phyloP scores from a whole-genome alignment of 2,797 vertebrate genomes.

The Lophotriccus pileatus region DNA sequence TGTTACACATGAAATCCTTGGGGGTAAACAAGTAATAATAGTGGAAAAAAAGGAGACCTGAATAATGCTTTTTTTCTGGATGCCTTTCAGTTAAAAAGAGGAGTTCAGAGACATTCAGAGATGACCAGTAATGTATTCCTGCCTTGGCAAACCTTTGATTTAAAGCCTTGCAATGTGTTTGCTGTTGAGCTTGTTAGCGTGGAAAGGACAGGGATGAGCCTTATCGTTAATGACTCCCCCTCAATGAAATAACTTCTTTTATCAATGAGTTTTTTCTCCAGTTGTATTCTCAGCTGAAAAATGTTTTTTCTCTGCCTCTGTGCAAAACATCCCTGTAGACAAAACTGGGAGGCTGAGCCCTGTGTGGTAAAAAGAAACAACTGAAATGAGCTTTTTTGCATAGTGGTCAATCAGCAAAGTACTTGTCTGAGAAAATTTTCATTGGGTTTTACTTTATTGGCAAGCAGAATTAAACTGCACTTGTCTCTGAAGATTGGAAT shows the following conservation, averaged over 20 bases:
- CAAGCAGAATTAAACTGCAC: not conserved
- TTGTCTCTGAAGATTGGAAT: not conserved
- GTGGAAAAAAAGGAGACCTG: not conserved
- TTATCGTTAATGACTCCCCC: not conserved
- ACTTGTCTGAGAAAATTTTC: not conserved
- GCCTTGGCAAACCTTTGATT: not conserved
- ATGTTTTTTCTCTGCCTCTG: not conserved
- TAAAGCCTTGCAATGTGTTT: not conserved
- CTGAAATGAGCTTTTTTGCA: accelerated
- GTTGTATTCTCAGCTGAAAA: not conserved
- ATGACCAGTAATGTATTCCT: not conserved
- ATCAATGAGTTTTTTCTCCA: not conserved
- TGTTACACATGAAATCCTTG: not conserved
- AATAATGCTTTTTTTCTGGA: not conserved
- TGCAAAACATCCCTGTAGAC: not conserved
- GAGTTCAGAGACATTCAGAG: not conserved
- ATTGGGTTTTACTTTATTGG: not conserved
- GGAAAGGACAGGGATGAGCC: not conserved
- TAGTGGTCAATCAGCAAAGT: not conserved
- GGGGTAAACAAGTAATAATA: not conserved
- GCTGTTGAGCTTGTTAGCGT: not conserved
- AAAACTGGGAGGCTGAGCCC: not conserved
- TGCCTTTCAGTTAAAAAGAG: not conserved
- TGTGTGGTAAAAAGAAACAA: not conserved
- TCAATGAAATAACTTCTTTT: not conserved